A percentile compares a stretch with the other conserved stretches of the same genome.
Conservation (phyloP, 2,888 invertebrate species). For the Lumbricus terrestris region DNA sequence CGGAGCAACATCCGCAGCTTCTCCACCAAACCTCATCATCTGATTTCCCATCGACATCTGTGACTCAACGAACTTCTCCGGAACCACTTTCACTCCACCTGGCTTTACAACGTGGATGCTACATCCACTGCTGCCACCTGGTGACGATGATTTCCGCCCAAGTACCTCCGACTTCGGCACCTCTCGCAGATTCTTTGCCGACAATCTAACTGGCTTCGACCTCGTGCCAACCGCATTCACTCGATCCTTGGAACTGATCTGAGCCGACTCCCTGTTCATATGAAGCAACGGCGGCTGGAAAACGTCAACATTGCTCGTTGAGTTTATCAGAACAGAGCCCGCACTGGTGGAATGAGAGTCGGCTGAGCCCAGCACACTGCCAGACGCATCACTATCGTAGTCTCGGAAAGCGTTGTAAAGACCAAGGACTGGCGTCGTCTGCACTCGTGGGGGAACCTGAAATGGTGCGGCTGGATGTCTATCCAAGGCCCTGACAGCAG, state of each 20-base stretch:
- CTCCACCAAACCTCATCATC: not conserved
- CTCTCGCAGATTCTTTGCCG: not conserved
- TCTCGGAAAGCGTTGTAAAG: slow-evolving; percentile 10
- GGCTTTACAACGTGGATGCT: not conserved
- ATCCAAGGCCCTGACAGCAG: not conserved
- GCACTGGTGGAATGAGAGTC: slow-evolving; percentile 7
- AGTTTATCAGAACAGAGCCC: not conserved
- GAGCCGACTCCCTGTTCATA: not conserved
- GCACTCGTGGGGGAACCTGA: not conserved
- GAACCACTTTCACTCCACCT: not conserved
- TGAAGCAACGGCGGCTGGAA: not conserved
- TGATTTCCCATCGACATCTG: not conserved
- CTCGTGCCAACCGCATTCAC: not conserved
- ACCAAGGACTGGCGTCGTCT: not conserved
- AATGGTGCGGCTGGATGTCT: not conserved
- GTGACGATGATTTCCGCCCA: not conserved
- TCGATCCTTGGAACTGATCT: not conserved
- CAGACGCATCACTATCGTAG: not conserved
- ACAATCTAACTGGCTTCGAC: not conserved
- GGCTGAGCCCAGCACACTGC: not conserved
- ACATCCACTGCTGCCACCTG: not conserved
- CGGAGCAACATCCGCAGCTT: not conserved
- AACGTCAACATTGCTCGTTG: not conserved
- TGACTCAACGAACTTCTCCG: not conserved
- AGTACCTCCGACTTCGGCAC: not conserved